Conservation (phyloP, 2,113 vertebrate genomes). For the Parus major region DNA sequence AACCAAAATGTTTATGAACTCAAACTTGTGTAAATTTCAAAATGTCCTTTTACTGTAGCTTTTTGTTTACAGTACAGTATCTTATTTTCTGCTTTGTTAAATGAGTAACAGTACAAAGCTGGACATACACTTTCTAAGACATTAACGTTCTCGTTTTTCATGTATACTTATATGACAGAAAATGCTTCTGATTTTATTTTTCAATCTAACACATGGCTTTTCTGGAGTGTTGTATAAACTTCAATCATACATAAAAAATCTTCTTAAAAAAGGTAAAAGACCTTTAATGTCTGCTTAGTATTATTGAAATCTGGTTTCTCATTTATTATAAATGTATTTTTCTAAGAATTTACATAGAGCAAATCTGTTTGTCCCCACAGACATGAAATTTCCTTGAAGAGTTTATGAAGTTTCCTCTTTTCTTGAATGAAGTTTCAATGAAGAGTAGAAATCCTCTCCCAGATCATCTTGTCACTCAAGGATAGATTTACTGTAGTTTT, state of each 20-base stretch:
- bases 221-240: conserved; percentile 80
- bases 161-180: conserved; percentile 77
- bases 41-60: conserved; percentile 79
- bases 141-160: conserved; percentile 75
- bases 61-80: conserved; percentile 79
- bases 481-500: background rate
- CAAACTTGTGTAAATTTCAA: conserved; percentile 82
- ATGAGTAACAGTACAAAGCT: conserved; percentile 73
- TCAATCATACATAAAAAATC: conserved; percentile 80
- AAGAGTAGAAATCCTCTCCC: background rate
- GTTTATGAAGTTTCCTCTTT: background rate
- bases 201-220: conserved; percentile 80
- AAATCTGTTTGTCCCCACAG: background rate
- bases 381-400: background rate
- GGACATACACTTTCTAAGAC: conserved; percentile 79
- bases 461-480: background rate
- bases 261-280: conserved; percentile 79
- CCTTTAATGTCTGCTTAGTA: conserved; percentile 72
- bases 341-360: background rate
- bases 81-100: conserved; percentile 79
- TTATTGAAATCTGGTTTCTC: conserved; percentile 61
- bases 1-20: conserved; percentile 82
- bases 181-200: conserved; percentile 83
- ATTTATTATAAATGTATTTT: conserved; percentile 42
- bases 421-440: background rate